A percentile compares a stretch with the other conserved stretches of the same genome.
These are phyloP conservation scores for Austrofundulus limnaeus DNA, from an alignment of 2,113 vertebrate species.

Conservation along the genomic window DNA sequence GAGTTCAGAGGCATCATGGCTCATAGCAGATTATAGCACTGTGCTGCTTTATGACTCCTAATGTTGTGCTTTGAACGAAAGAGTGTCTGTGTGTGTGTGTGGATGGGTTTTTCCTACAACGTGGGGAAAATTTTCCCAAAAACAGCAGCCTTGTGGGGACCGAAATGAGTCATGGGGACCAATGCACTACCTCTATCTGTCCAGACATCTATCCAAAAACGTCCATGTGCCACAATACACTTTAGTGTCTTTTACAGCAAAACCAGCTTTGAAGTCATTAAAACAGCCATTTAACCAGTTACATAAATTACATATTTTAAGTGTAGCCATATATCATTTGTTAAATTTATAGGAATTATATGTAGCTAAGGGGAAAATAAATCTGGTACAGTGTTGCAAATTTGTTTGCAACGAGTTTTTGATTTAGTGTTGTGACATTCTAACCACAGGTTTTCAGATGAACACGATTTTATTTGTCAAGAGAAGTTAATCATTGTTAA, in stretches of 20 bases:
- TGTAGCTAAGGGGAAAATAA: too few relatives aligned
- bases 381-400: not conserved
- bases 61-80: not conserved
- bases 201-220: not conserved
- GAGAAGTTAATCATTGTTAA: not conserved
- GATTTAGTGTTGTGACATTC: slow-evolving; percentile 13
- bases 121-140: not conserved
- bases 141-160: too few relatives aligned
- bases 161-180: too few relatives aligned
- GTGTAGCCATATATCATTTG: too few relatives aligned
- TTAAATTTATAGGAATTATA: too few relatives aligned
- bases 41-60: not conserved
- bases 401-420: not conserved
- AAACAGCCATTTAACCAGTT: not conserved
- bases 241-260: not conserved
- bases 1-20: slow-evolving; percentile 11
- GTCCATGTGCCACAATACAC: not conserved
- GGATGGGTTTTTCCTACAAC: too few relatives aligned
- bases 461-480: slow-evolving; percentile 1
- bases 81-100: too few relatives aligned
- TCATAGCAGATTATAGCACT: not conserved
- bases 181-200: too few relatives aligned
- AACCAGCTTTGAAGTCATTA: not conserved
- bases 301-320: not conserved
- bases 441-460: slow-evolving; percentile 7